These are phyloP conservation scores for Druon quercuslanigerum DNA, from an alignment of 1,140 invertebrate genomes.

Conservation along the genomic window DNA sequence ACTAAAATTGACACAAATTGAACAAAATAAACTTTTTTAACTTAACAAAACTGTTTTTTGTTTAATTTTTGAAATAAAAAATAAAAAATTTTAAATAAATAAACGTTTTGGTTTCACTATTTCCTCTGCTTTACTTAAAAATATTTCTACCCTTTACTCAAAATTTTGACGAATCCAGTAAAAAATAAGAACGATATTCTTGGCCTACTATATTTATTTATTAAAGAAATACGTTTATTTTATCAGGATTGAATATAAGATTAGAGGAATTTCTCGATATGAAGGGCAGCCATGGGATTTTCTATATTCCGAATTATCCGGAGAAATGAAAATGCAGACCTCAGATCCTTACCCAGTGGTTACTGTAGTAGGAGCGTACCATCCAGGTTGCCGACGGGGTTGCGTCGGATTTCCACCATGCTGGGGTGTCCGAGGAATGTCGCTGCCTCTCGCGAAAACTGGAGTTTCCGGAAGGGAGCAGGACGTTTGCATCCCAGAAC, in stretches of 20 bases:
- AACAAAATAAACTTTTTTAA: too few species aligned
- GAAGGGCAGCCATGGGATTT: not conserved
- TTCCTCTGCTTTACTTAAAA: too few species aligned
- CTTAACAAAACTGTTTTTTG: too few species aligned
- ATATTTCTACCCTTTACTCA: too few species aligned
- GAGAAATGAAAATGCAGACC: not conserved
- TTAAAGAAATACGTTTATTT: not conserved
- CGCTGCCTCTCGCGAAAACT: constrained; percentile 87
- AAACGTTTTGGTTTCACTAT: too few species aligned
- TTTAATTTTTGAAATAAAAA: too few species aligned
- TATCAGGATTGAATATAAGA: not conserved
- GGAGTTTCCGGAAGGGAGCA: constrained; percentile 89
- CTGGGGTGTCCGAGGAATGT: constrained; percentile 85
- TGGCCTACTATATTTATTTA: too few species aligned
- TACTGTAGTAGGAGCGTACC: constrained; percentile 71
- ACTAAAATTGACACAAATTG: too few species aligned
- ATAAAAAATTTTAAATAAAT: too few species aligned
- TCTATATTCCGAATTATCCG: not conserved
- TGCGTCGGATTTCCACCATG: constrained; percentile 69
- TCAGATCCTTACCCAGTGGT: constrained; percentile 65
- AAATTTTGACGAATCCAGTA: too few species aligned
- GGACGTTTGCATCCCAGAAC: constrained; percentile 83
- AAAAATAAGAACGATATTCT: too few species aligned
- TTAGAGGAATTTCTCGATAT: not conserved
- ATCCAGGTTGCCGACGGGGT: constrained; percentile 69